Evolutionary conservation across 2,888 invertebrate genomes (phyloP).

Genomic region (Caenorhabditis sp.): DNA sequence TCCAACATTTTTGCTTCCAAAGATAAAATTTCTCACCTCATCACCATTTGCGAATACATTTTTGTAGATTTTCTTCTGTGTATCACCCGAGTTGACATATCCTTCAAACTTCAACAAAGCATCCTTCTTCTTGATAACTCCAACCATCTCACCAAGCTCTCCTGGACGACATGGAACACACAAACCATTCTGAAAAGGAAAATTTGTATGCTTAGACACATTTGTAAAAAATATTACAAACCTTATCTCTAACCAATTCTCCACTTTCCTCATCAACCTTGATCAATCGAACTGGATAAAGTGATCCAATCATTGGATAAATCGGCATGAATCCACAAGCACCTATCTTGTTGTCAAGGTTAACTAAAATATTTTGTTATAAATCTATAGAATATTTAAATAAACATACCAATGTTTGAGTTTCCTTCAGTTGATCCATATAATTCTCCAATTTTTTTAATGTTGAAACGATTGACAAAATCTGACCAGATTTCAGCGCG

Average conservation of each 20-base stretch:
- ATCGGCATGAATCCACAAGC: constrained; percentile 86
- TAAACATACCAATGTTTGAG: constrained; percentile 83
- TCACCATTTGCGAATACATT: constrained; percentile 91
- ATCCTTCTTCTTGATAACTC: constrained; percentile 87
- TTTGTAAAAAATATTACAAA: constrained; percentile 14
- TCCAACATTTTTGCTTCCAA: no score
- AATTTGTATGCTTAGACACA: not conserved
- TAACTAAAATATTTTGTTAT: constrained; percentile 75
- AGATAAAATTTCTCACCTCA: constrained; percentile 76
- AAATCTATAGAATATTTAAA: not conserved
- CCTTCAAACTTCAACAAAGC: constrained; percentile 83
- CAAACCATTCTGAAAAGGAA: constrained; percentile 77
- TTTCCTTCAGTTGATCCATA: constrained; percentile 98
- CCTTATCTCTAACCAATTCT: constrained; percentile 82
- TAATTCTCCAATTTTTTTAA: constrained; percentile 86
- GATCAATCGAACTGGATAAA: constrained; percentile 93
- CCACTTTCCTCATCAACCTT: constrained; percentile 87
- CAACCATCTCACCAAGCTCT: constrained; percentile 94
- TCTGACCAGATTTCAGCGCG: constrained; percentile 91
- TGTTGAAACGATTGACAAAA: constrained; percentile 83
- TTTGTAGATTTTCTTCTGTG: constrained; percentile 86
- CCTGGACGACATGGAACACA: constrained; percentile 83
- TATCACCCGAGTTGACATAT: constrained; percentile 85
- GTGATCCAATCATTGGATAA: constrained; percentile 81
- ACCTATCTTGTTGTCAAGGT: constrained; percentile 88